Percentiles rank a stretch among this genome's conserved stretches.
These are phyloP conservation scores for Phaonia tiefii DNA, from an alignment of 2,888 invertebrate genomes.

Conservation along the genomic window DNA sequence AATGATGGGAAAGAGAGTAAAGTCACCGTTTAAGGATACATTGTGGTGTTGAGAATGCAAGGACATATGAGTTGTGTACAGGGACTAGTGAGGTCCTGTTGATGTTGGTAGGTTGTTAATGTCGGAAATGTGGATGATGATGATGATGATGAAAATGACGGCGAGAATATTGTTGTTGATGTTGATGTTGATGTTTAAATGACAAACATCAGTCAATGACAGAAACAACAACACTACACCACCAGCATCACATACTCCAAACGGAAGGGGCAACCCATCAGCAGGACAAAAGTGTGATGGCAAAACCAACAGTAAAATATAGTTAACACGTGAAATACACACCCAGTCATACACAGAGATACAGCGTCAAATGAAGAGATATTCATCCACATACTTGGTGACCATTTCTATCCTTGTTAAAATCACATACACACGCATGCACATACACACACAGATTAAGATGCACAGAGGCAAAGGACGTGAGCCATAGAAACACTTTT, in stretches of 20 bases:
- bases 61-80: slow-evolving; percentile 7
- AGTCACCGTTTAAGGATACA: slow-evolving; percentile 4
- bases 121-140: neutral
- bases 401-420: slow-evolving; percentile 51
- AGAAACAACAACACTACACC: slow-evolving; percentile 33
- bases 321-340: slow-evolving; percentile 38
- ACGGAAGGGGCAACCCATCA: slow-evolving; percentile 26
- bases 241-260: neutral
- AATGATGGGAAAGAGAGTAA: slow-evolving; percentile 19
- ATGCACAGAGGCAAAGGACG: slow-evolving; percentile 6
- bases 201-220: slow-evolving; percentile 58
- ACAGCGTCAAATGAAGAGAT: slow-evolving; percentile 63
- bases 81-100: neutral
- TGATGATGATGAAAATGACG: neutral
- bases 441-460: slow-evolving; percentile 63
- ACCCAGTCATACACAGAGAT: slow-evolving; percentile 19
- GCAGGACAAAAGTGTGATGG: slow-evolving; percentile 12
- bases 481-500: slow-evolving; percentile 30
- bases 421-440: slow-evolving; percentile 67
- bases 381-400: slow-evolving; percentile 67
- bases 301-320: slow-evolving; percentile 38
- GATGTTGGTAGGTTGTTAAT: neutral
- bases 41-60: neutral
- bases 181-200: slow-evolving; percentile 52
- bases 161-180: slow-evolving; percentile 17